phyloP scores from a whole-genome alignment of 1,140 invertebrate genomes.

The Orius laevigatus region DNA sequence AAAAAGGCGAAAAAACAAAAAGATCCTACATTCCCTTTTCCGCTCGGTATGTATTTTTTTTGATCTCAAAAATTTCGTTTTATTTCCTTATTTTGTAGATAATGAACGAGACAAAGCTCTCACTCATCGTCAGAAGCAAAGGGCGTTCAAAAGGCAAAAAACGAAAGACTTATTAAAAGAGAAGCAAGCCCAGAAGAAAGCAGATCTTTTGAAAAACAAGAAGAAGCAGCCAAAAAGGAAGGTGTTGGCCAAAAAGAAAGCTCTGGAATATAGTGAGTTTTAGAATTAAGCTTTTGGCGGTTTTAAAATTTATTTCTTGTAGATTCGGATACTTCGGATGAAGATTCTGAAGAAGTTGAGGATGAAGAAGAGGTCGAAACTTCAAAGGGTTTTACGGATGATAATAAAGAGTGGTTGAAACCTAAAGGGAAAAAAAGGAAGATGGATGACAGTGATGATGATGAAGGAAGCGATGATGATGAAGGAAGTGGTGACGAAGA shows the following conservation, averaged over 20 bases:
- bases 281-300: background rate
- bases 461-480: constrained; percentile 19
- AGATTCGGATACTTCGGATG: background rate
- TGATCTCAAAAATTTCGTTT: constrained; percentile 9
- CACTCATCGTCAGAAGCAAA: constrained; percentile 49
- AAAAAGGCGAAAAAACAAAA: constrained; percentile 71
- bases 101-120: constrained; percentile 33
- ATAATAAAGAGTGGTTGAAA: constrained; percentile 51
- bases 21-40: constrained; percentile 46
- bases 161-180: constrained; percentile 24
- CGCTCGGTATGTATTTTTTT: constrained; percentile 17
- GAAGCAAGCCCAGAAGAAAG: constrained; percentile 21
- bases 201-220: constrained; percentile 22
- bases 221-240: constrained; percentile 5
- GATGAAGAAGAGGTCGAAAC: constrained; percentile 8
- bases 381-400: constrained; percentile 31
- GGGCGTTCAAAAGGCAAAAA: constrained; percentile 44
- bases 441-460: constrained; percentile 18
- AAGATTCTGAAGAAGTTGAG: constrained; percentile 5
- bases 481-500: constrained; percentile 19
- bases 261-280: background rate
- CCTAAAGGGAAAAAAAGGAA: constrained; percentile 30
- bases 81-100: constrained; percentile 10
- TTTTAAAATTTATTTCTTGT: background rate
- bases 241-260: background rate